These are phyloP conservation scores for Macrosteles quadrilineatus DNA, from an alignment of 1,140 invertebrate species.

Conservation along the genomic window DNA sequence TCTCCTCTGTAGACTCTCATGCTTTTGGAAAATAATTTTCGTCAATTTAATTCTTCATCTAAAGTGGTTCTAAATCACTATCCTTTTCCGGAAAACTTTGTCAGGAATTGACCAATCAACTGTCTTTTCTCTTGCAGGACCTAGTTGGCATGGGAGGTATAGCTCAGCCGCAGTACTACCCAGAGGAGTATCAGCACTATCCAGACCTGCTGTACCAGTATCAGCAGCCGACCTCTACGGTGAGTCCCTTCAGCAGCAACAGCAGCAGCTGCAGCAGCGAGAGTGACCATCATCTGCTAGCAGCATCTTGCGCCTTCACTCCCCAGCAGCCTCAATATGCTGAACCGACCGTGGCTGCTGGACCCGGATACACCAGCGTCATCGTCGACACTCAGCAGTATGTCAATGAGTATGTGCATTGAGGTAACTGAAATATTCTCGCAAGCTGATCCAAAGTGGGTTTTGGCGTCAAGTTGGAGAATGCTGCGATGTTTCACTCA, in stretches of 20 bases:
- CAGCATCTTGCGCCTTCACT: constrained; percentile 41
- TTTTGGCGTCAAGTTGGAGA: too few relatives aligned
- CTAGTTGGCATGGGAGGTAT: not conserved
- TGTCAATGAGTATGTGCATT: constrained; percentile 67
- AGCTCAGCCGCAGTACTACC: constrained; percentile 24
- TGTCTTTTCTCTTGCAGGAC: too few relatives aligned
- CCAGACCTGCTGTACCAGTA: constrained; percentile 40
- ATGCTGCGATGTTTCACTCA: too few relatives aligned
- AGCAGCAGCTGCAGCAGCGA: constrained; percentile 43
- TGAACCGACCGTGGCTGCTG: constrained; percentile 48
- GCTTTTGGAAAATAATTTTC: too few relatives aligned
- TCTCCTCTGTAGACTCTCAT: too few relatives aligned
- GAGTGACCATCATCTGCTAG: constrained; percentile 31
- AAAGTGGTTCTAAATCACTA: too few relatives aligned
- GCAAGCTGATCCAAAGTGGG: too few relatives aligned
- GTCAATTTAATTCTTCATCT: too few relatives aligned
- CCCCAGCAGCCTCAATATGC: constrained; percentile 41
- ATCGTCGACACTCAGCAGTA: constrained; percentile 85
- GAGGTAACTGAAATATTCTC: too few relatives aligned
- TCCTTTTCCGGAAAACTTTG: too few relatives aligned
- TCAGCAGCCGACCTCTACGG: constrained; percentile 32
- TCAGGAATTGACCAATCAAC: too few relatives aligned
- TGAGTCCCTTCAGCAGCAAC: constrained; percentile 52
- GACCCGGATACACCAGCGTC: constrained; percentile 74
- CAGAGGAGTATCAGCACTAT: constrained; percentile 28